phyloP scores from a whole-genome alignment of 2,113 vertebrate species.

The Rhizomys pruinosus region DNA sequence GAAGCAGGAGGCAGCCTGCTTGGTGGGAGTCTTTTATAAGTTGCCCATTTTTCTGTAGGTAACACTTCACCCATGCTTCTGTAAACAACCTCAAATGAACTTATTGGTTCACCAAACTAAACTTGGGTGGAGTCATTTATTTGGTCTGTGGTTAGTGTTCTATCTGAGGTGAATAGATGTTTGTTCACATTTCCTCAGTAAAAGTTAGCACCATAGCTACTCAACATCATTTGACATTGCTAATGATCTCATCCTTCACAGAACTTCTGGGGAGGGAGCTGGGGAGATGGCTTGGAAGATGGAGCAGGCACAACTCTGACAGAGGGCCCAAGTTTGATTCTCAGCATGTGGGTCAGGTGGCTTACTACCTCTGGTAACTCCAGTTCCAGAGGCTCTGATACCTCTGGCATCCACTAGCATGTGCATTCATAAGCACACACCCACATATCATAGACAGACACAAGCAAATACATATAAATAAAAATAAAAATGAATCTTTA shows the following conservation, averaged over 20 bases:
- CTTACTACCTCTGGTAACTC: too few relatives aligned
- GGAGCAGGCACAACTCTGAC: too few relatives aligned
- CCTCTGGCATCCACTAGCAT: too few relatives aligned
- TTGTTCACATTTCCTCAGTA: not conserved
- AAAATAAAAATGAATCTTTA: too few relatives aligned
- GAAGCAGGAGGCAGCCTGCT: not conserved
- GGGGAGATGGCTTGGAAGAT: too few relatives aligned
- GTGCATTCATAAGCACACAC: too few relatives aligned
- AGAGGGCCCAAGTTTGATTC: too few relatives aligned
- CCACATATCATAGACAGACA: too few relatives aligned
- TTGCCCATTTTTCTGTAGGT: not conserved
- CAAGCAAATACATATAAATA: too few relatives aligned
- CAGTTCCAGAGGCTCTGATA: too few relatives aligned
- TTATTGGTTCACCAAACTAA: not conserved
- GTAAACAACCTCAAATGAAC: not conserved
- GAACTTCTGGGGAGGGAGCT: too few relatives aligned
- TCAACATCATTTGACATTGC: slow-evolving; percentile 1
- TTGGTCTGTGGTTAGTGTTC: not conserved
- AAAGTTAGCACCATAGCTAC: not conserved
- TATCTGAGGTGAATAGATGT: not conserved
- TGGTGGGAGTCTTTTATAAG: not conserved
- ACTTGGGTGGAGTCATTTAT: not conserved
- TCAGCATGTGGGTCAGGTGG: too few relatives aligned
- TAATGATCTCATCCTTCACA: not conserved
- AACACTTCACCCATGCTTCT: not conserved